Conservation (phyloP, 2,797 vertebrate species). For the Hyperoplus immaculatus region DNA sequence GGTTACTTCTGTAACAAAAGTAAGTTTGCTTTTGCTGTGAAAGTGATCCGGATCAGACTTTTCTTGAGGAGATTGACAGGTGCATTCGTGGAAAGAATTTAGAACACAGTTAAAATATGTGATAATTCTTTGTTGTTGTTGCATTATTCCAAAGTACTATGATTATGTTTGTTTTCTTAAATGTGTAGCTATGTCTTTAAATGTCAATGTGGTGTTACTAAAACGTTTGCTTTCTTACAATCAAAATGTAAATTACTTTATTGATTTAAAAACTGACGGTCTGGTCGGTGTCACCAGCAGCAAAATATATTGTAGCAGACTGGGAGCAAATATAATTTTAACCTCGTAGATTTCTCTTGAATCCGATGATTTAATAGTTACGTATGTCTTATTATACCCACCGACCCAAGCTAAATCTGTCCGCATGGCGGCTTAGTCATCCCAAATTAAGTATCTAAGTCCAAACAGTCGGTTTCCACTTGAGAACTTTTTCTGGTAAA, state of each 20-base stretch:
- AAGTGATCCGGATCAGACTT: not conserved
- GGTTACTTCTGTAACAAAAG: not conserved
- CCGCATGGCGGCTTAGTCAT: not conserved
- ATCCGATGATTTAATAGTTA: not conserved
- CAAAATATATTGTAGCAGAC: not conserved
- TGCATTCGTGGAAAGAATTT: not conserved
- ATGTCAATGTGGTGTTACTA: not conserved
- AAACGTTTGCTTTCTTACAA: not conserved
- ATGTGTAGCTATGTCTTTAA: not conserved
- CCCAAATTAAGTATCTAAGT: conserved; percentile 12
- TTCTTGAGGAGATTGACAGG: not conserved
- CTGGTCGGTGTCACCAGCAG: not conserved
- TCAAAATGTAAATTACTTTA: not conserved
- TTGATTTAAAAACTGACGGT: not conserved
- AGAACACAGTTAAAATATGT: not conserved
- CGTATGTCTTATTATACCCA: not conserved
- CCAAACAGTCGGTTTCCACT: conserved; percentile 20
- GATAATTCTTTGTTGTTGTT: not conserved
- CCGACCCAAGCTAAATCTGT: not conserved
- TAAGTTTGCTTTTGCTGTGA: not conserved
- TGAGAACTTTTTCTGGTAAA: conserved; percentile 16
- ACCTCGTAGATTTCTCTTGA: not conserved
- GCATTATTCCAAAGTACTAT: not conserved
- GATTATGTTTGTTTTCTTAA: not conserved
- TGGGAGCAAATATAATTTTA: not conserved